phyloP scores from a whole-genome alignment of 2,888 invertebrate species.

The Pelosia muscerda region DNA sequence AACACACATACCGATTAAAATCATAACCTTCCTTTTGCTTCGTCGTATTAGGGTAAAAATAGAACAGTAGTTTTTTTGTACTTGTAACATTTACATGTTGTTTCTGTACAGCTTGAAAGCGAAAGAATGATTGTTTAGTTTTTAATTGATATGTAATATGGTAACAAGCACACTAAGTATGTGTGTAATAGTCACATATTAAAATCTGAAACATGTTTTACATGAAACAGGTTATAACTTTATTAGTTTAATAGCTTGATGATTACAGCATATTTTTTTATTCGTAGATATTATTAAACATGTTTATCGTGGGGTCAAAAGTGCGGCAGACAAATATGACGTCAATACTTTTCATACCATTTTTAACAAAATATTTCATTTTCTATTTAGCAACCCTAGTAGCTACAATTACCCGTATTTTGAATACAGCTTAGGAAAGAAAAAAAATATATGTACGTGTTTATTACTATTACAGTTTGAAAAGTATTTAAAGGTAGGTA shows the following conservation, averaged over 20 bases:
- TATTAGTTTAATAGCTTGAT: neutral
- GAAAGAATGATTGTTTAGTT: neutral
- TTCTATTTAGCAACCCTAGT: neutral
- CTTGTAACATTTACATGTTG: neutral
- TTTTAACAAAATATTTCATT: neutral
- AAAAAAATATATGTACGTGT: too few species aligned
- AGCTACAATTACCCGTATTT: too few species aligned
- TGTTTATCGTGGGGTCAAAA: neutral
- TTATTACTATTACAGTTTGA: too few species aligned
- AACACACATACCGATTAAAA: too few species aligned
- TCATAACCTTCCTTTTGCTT: too few species aligned
- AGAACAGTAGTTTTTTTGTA: neutral
- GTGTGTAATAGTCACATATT: neutral
- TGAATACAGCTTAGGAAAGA: neutral
- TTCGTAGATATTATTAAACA: neutral
- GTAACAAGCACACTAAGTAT: constrained; percentile 4
- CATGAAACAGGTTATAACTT: neutral
- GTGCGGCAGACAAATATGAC: neutral
- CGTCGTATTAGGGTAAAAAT: too few species aligned
- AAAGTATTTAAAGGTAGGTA: too few species aligned
- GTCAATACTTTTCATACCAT: too few species aligned
- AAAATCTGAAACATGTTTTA: neutral
- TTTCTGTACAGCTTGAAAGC: neutral
- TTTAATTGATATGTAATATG: neutral
- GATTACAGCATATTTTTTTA: neutral